Base-by-base conservation (phyloP, 1,140 invertebrate species). In the Hylaeus volcanicus region DNA sequence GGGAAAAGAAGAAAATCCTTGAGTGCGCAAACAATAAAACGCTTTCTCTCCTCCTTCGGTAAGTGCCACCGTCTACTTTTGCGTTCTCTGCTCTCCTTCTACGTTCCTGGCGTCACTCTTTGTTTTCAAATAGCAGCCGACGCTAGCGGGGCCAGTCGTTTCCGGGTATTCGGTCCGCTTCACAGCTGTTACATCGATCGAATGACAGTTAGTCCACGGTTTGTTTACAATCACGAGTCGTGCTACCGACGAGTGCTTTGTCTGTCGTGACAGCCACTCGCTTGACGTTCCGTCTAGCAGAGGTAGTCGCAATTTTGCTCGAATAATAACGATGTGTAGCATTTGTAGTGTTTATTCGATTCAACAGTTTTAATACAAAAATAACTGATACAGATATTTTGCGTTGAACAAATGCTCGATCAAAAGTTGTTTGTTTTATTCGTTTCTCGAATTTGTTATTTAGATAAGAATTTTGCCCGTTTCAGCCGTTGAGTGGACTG, bases 1-100 rank as follows among this genome's bases (percentile, higher is more conserved):
- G 98, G 98, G 98, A 99, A 93, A 97, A 97, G 93, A 97, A 97
- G 92, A 99, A 99, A 94, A 97, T 98, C 74, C 94, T 98, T 61
- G 97, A 97, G 92, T 97, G 96, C 90, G 96, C 95, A 69, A 93
- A 93, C 88, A 92, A 92, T 83, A 93, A 93, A 88, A 93, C 92
- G 63, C 89, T 93, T 55, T 93, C 92, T 77, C 89, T 93, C 48
- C 81, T 93, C 55, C 88, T 93, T 48, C 89, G 93, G 93, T 93
- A 80, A 91, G 92, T 90, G 12, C 41, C n/a, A 41, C 51, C 43
- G 45, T 41, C 58, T 15, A 14, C 45, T 51, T 12, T 76, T 12
- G 55, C 14, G 55, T 60, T 48, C 11, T n/a, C 12, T 51, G 64
- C 9, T 65, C 26, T 80, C 53, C 26, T n/a, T 11, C 39, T 26